These are phyloP conservation scores for Periphyllus acericola DNA, from an alignment of 2,888 invertebrate genomes.

Conservation along the genomic window DNA sequence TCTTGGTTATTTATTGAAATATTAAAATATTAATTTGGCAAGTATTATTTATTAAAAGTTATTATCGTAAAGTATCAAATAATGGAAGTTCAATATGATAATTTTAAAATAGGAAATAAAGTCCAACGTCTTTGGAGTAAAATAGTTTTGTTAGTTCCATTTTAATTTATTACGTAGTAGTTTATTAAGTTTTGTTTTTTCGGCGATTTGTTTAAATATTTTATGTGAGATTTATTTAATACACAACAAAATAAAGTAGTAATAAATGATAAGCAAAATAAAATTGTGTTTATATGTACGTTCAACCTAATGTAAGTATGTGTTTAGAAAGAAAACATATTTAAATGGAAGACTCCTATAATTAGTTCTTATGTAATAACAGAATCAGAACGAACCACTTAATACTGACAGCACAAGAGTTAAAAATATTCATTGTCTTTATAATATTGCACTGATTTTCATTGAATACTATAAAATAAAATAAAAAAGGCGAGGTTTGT, in stretches of 20 bases:
- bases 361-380: neutral
- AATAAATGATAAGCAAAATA: neutral
- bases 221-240: neutral
- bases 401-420: neutral
- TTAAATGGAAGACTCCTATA: constrained; percentile 17
- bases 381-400: neutral
- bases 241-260: constrained; percentile 3
- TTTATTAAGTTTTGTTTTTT: neutral
- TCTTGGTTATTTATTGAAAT: neutral
- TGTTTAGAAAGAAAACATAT: neutral
- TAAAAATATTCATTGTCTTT: neutral
- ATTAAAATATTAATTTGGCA: constrained; percentile 26
- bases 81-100: neutral
- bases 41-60: constrained; percentile 11
- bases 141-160: neutral
- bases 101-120: neutral
- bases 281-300: neutral
- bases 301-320: neutral
- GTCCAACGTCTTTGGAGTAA: neutral
- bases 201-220: neutral
- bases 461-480: constrained; percentile 36
- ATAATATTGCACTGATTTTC: constrained; percentile 25
- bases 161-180: neutral
- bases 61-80: neutral
- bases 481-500: constrained; percentile 61